phyloP scores from a whole-genome alignment of 2,113 vertebrate genomes.

The Ivindomyrus marchei region DNA sequence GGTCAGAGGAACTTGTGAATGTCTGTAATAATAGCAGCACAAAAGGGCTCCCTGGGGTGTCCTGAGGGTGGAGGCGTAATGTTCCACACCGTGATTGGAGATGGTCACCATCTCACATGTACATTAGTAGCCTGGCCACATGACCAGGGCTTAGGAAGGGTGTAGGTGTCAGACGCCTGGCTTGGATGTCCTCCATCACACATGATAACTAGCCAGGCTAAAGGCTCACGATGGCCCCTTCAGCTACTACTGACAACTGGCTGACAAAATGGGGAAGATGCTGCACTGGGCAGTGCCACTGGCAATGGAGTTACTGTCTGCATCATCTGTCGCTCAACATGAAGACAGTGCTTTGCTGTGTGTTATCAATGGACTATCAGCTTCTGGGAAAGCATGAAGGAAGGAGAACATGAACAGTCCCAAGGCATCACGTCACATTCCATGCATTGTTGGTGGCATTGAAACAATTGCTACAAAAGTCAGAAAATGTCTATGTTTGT shows the following conservation, averaged over 20 bases:
- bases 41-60: neutral
- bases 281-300: no score
- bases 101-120: neutral
- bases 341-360: neutral
- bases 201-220: neutral
- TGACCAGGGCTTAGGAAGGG: neutral
- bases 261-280: neutral
- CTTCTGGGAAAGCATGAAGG: neutral
- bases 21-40: neutral
- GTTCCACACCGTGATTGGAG: neutral
- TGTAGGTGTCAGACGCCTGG: neutral
- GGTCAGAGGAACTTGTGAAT: slow-evolving; percentile 1
- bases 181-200: neutral
- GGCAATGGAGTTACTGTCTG: neutral
- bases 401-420: neutral
- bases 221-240: neutral
- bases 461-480: neutral
- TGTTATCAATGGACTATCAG: neutral
- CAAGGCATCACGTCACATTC: neutral
- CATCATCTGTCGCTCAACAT: neutral
- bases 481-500: neutral
- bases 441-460: neutral
- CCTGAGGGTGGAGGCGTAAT: neutral
- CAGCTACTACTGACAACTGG: neutral
- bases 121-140: neutral